Conservation (phyloP, 1,140 invertebrate genomes). For the Paracyclopina nana region DNA sequence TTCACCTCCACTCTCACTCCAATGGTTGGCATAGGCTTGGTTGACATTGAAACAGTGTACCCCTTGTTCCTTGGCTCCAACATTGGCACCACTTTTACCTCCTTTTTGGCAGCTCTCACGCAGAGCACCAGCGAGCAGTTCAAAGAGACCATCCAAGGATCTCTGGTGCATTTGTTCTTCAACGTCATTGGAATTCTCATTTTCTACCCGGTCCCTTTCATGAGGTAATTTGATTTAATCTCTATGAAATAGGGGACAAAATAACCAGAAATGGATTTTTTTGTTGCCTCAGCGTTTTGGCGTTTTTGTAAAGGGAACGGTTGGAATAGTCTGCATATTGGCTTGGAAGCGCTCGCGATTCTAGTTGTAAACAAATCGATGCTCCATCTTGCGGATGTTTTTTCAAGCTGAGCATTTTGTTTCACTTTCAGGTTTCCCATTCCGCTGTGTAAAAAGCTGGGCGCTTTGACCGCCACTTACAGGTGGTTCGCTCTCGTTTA, state of each 20-base stretch:
- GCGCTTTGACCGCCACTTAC: constrained; percentile 29
- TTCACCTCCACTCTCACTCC: background rate
- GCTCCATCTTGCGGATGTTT: too few species aligned
- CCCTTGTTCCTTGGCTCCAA: background rate
- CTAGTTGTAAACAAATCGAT: too few species aligned
- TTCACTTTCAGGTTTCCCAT: too few species aligned
- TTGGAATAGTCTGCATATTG: too few species aligned
- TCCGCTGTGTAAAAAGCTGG: constrained; percentile 28
- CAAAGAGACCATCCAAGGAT: constrained; percentile 35
- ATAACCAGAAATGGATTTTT: too few species aligned
- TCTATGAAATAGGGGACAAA: too few species aligned
- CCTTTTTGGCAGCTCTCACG: background rate
- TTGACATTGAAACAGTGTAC: background rate
- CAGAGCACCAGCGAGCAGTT: too few species aligned
- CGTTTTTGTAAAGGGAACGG: too few species aligned
- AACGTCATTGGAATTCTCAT: constrained; percentile 34
- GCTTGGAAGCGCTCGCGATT: too few species aligned
- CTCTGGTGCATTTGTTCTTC: constrained; percentile 36
- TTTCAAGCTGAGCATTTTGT: too few species aligned
- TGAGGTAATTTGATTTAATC: too few species aligned
- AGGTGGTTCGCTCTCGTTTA: constrained; percentile 35
- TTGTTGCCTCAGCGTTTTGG: too few species aligned
- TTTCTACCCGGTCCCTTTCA: constrained; percentile 33
- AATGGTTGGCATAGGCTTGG: background rate
- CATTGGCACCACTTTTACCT: background rate